Conservation (phyloP, 2,797 vertebrate species). For the Lagocephalus sceleratus region DNA sequence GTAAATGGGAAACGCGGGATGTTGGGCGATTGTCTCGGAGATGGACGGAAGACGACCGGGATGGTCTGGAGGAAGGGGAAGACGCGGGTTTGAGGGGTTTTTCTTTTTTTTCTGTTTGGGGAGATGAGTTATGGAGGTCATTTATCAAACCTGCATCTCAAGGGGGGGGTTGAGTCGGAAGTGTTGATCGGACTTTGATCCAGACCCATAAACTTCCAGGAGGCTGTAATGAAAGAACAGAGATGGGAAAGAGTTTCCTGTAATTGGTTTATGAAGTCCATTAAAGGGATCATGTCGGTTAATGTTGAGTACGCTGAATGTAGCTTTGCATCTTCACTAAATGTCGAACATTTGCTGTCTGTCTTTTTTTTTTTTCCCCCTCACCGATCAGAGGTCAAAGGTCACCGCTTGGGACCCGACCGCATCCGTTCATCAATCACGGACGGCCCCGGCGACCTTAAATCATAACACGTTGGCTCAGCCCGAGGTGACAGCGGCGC, state of each 20-base stretch:
- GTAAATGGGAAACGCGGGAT: conserved; percentile 83
- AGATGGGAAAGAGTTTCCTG: too few relatives aligned
- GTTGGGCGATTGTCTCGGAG: conserved; percentile 80
- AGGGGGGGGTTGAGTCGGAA: conserved; percentile 13
- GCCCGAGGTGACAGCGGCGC: neutral
- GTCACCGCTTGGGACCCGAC: too few relatives aligned
- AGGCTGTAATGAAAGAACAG: too few relatives aligned
- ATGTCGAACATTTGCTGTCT: too few relatives aligned
- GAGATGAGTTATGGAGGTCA: conserved; percentile 29
- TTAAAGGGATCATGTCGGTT: too few relatives aligned
- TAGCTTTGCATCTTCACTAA: too few relatives aligned
- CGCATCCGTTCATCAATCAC: too few relatives aligned
- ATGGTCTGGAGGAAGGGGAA: conserved; percentile 27
- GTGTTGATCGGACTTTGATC: conserved; percentile 10
- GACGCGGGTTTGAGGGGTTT: neutral
- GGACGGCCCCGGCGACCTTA: too few relatives aligned
- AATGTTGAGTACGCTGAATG: too few relatives aligned
- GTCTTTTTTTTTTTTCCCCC: too few relatives aligned
- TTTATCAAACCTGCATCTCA: conserved; percentile 49
- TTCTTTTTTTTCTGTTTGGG: conserved; percentile 23
- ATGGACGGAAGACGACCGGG: conserved; percentile 35
- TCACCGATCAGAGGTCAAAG: too few relatives aligned
- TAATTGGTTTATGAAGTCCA: too few relatives aligned
- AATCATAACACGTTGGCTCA: neutral
- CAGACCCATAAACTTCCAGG: neutral